These are phyloP conservation scores for Latrodectus elegans DNA, from an alignment of 2,888 invertebrate species.

Conservation along the genomic window DNA sequence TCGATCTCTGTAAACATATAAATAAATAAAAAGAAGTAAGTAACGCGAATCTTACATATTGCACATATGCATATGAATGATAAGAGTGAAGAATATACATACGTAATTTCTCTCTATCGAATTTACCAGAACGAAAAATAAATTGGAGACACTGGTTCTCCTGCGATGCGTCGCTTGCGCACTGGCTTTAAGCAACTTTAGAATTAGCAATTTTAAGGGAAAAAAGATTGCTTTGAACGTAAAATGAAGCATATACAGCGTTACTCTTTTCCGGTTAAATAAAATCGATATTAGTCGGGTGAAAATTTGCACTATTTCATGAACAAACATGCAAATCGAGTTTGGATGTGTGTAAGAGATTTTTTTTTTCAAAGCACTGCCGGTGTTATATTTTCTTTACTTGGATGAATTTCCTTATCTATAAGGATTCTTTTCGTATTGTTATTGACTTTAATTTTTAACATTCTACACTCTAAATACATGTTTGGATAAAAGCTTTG, in stretches of 20 bases:
- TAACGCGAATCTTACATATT: neutral
- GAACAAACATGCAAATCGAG: no score
- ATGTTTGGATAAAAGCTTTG: no score
- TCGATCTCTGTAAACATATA: conserved; percentile 83
- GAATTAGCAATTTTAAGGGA: neutral
- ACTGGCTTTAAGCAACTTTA: neutral
- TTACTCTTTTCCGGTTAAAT: neutral
- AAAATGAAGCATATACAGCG: neutral
- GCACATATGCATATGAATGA: neutral
- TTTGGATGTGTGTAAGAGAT: no score
- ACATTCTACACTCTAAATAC: no score
- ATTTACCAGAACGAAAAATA: neutral
- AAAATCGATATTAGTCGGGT: neutral
- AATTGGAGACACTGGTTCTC: neutral
- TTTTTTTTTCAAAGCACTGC: no score
- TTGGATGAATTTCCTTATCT: no score
- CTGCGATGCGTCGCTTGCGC: neutral
- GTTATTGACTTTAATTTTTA: no score
- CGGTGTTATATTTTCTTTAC: no score
- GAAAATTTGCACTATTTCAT: no score
- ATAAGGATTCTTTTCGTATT: no score
- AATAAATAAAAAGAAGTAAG: neutral
- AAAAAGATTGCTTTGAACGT: neutral
- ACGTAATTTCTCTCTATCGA: neutral
- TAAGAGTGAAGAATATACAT: neutral